phyloP scores from a whole-genome alignment of 2,888 invertebrate species.

The Sphaerophoria taeniata region DNA sequence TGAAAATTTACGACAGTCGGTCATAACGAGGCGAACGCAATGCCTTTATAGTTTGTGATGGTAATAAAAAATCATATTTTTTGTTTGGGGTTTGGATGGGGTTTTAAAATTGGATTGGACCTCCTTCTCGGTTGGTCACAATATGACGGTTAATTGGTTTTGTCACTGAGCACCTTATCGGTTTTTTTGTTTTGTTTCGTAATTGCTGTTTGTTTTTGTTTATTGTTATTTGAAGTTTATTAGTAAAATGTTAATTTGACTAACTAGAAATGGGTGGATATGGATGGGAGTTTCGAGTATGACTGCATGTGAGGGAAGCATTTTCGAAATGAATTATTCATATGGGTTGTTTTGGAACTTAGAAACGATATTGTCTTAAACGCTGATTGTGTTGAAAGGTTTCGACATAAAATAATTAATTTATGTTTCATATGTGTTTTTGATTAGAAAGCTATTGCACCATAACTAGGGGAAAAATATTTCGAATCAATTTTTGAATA shows the following conservation, averaged over 20 bases:
- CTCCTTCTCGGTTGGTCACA: slow-evolving; percentile 26
- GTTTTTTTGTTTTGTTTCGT: slow-evolving; percentile 16
- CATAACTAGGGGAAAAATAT: too few species aligned
- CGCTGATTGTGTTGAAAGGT: too few species aligned
- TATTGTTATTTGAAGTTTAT: slow-evolving; percentile 22
- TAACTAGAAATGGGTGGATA: neutral
- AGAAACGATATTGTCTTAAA: too few species aligned
- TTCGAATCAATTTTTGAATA: too few species aligned
- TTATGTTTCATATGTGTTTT: too few species aligned
- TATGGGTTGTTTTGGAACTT: too few species aligned
- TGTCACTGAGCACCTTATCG: slow-evolving; percentile 51
- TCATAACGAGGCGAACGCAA: slow-evolving; percentile 53
- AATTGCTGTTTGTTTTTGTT: slow-evolving; percentile 44
- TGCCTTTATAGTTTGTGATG: slow-evolving; percentile 68
- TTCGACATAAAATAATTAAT: too few species aligned
- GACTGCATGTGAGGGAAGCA: too few species aligned
- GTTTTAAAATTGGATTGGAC: slow-evolving; percentile 45
- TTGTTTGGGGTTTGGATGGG: slow-evolving; percentile 34
- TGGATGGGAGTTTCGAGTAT: too few species aligned
- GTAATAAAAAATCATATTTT: slow-evolving; percentile 56
- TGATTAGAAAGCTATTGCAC: too few species aligned
- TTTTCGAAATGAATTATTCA: too few species aligned
- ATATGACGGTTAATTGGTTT: slow-evolving; percentile 64
- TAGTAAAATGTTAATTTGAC: slow-evolving; percentile 10
- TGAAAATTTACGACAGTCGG: slow-evolving; percentile 56